A percentile compares a stretch with the other conserved stretches of the same genome.
These are phyloP conservation scores for Craniophora ligustri DNA, from an alignment of 2,888 invertebrate species.

Conservation along the genomic window DNA sequence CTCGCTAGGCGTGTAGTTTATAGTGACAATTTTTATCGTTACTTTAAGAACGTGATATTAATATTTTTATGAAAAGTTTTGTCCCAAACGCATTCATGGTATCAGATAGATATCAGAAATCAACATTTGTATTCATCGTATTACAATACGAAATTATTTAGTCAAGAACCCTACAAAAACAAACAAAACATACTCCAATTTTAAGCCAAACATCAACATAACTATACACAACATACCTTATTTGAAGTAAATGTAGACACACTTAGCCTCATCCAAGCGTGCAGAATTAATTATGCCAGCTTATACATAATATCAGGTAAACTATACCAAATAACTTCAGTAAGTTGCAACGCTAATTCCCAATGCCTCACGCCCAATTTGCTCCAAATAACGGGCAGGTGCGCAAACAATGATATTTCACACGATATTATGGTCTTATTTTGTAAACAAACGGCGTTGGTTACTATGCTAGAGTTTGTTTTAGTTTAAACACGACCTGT, in stretches of 20 bases:
- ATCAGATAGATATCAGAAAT: too few species aligned
- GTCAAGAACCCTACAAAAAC: too few species aligned
- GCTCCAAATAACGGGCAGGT: constrained; percentile 39
- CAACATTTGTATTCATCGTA: too few species aligned
- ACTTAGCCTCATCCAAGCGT: not conserved
- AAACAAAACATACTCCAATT: too few species aligned
- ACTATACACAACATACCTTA: too few species aligned
- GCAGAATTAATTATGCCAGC: not conserved
- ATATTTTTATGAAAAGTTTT: too few species aligned
- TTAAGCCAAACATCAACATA: too few species aligned
- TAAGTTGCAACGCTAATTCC: constrained; percentile 43
- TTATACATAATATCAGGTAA: not conserved
- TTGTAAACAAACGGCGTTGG: constrained; percentile 34
- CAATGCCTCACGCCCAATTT: constrained; percentile 38
- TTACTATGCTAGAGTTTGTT: constrained; percentile 24
- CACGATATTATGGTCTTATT: constrained; percentile 43
- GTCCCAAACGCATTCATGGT: too few species aligned
- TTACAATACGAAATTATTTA: too few species aligned
- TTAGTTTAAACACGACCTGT: constrained; percentile 36
- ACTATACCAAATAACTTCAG: constrained; percentile 20
- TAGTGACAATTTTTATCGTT: not conserved
- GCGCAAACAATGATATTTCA: constrained; percentile 51
- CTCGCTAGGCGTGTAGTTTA: not conserved
- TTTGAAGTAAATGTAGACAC: too few species aligned
- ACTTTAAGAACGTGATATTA: not conserved